Percentiles rank a stretch among this genome's conserved stretches.
Evolutionary conservation across 2,113 vertebrate genomes (phyloP).

Genomic region (Burhinus oedicnemus): DNA sequence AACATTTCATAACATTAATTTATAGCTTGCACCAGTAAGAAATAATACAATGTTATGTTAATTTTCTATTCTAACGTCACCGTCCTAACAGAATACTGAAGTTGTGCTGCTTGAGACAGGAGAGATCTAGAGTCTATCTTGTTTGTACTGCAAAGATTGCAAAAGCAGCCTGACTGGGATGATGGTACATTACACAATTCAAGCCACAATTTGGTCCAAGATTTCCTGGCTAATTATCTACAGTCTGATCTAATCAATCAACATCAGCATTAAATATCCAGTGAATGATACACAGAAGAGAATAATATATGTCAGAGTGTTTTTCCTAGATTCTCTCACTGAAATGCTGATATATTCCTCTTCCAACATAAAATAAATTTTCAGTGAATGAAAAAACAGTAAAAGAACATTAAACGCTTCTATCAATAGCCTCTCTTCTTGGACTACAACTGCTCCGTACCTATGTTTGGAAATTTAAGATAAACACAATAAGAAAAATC

Average conservation of each 20-base stretch:
- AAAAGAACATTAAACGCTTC: background rate
- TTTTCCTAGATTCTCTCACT: background rate
- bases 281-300: background rate
- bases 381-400: background rate
- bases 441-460: background rate
- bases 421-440: background rate
- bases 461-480: conserved; percentile 7
- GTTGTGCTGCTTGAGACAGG: background rate
- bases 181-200: background rate
- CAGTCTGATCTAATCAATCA: conserved; percentile 34
- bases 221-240: conserved; percentile 42
- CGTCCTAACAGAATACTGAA: conserved; percentile 40
- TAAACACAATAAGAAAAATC: background rate
- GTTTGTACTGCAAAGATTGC: conserved; percentile 27
- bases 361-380: conserved; percentile 7
- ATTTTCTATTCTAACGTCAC: conserved; percentile 48
- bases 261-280: conserved; percentile 13
- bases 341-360: background rate
- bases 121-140: background rate
- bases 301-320: background rate
- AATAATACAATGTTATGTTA: conserved; percentile 63
- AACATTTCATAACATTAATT: conserved; percentile 75
- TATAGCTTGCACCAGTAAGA: conserved; percentile 57
- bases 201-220: background rate
- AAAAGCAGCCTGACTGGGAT: conserved; percentile 29